Conservation (phyloP, 2,113 vertebrate species). For the Anhinga anhinga region DNA sequence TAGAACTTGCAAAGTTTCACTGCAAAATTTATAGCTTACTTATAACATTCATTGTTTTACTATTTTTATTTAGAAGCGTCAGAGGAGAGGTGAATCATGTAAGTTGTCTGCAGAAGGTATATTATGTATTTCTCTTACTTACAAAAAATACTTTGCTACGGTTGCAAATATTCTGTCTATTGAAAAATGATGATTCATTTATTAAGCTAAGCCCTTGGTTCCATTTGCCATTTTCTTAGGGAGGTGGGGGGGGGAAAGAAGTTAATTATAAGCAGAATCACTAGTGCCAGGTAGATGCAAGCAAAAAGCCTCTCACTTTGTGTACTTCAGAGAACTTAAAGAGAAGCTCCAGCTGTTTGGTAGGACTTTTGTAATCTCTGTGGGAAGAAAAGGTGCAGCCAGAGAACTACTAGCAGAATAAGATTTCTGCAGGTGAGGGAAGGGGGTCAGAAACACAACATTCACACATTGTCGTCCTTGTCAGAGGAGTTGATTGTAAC, state of each 20-base stretch:
- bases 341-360: background rate
- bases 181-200: background rate
- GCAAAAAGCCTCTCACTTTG: background rate
- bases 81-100: constrained; percentile 81
- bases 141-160: background rate
- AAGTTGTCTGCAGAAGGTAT: constrained; percentile 80
- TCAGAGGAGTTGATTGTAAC: background rate
- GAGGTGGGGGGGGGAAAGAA: background rate
- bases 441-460: background rate
- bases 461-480: background rate
- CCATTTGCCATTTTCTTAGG: background rate
- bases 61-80: constrained; percentile 82
- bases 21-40: constrained; percentile 3
- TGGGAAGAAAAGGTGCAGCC: background rate
- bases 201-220: background rate
- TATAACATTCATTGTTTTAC: background rate
- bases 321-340: background rate
- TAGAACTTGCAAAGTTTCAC: background rate
- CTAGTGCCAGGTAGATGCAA: background rate
- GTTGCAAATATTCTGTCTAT: background rate
- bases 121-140: constrained; percentile 9
- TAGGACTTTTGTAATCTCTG: background rate
- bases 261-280: background rate
- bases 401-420: background rate
- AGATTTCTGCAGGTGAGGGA: background rate